Base-by-base conservation (phyloP, 2,113 vertebrate species). In the Capra hircus region DNA sequence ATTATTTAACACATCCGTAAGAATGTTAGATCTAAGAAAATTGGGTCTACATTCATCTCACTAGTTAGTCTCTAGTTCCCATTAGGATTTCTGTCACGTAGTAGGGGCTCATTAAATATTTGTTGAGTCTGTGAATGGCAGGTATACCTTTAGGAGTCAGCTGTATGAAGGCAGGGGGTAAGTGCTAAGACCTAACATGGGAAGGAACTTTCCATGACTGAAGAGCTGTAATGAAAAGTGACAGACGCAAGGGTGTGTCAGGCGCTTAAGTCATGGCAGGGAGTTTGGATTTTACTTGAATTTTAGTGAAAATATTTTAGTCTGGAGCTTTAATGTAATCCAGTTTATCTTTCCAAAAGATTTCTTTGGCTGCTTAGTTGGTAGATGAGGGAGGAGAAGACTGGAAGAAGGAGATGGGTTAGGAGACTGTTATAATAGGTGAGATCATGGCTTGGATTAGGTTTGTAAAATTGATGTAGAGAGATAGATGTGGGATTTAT, bases 271-370 rank as follows among this genome's bases (percentile, higher is more conserved):
- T 88, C 40, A 36, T 95, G 59, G 12, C 27, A 48, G 25, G n/a
- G 28, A 96, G 45, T 87, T 90, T 90, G 74, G 23, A 60, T 97
- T 97, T 91, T 30, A 53, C 90, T 92, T 94, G 55, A 83, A 55
- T 92, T 87, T 50, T 86, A 89, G 6, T 88, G 50, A 87, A 77
- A 62, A 90, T 3, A 9, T 92, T 92, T 94, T 62, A 89, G 43
- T 90, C 3, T 92, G 15, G 25, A 95, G 60, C 91, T 94, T 94
- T 81, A 91, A 48, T 85, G 33, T 71, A 95, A 59, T 53, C 45
- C 36, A 64, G 15, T 21, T 57, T 96, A 53, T 21, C 83, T 90
- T 95, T 82, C 50, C 2, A 17, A 28, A 67, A 82, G n/a, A 59
- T 48, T 88, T 95, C 57, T 86, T 81, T 82, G 90, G 62, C 30